Conservation (phyloP, 2,888 invertebrate genomes). For the Brachycybe producta region DNA sequence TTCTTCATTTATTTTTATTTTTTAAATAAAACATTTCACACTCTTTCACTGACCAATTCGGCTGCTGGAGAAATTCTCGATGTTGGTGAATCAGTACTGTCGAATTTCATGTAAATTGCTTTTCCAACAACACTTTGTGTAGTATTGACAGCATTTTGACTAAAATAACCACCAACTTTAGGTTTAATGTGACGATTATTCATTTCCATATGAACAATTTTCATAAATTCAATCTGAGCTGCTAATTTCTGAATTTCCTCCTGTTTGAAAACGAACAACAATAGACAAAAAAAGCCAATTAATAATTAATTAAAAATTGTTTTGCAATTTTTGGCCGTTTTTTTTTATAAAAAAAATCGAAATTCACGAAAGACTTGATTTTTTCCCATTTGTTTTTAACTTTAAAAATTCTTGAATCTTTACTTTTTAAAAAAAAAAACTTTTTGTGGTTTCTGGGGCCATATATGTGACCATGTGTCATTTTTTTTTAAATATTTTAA, state of each 20-base stretch:
- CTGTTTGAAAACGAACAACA: conserved; percentile 37
- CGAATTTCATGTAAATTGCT: conserved; percentile 26
- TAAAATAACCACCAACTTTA: conserved; percentile 68
- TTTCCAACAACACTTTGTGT: conserved; percentile 25
- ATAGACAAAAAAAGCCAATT: not conserved
- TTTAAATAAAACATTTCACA: conserved; percentile 18
- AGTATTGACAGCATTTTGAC: conserved; percentile 19
- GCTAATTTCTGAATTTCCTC: conserved; percentile 84
- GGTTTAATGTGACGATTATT: conserved; percentile 79
- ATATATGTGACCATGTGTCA: too few relatives aligned
- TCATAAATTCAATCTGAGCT: conserved; percentile 84
- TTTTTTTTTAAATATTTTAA: too few relatives aligned
- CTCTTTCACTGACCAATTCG: conserved; percentile 26
- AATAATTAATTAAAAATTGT: not conserved
- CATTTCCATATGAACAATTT: conserved; percentile 85
- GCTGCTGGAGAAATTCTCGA: conserved; percentile 27
- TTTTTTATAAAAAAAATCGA: too few relatives aligned
- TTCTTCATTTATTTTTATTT: not conserved
- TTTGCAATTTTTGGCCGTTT: not conserved
- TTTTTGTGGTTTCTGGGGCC: too few relatives aligned
- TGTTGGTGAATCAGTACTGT: conserved; percentile 25
- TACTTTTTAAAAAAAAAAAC: too few relatives aligned
- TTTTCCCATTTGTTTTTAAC: too few relatives aligned
- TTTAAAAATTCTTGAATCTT: too few relatives aligned
- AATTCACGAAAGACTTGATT: too few relatives aligned